Conservation (phyloP, 2,888 invertebrate species). For the Xanthorhoe designata region DNA sequence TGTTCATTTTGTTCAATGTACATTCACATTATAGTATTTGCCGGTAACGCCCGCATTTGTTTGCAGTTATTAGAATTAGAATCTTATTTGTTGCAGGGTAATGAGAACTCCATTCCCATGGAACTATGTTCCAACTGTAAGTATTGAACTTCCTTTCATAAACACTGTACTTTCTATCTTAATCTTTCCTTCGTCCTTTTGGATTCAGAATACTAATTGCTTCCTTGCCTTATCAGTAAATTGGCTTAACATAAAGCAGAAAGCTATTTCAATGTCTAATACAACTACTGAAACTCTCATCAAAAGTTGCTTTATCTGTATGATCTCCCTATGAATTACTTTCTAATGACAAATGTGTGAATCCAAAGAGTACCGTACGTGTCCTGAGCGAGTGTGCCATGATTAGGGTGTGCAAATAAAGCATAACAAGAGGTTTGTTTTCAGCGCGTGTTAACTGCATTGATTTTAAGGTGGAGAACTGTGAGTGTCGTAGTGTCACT, state of each 20-base stretch:
- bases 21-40: neutral
- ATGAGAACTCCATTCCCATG: slow-evolving; percentile 98
- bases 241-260: slow-evolving; percentile 50
- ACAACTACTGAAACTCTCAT: slow-evolving; percentile 34
- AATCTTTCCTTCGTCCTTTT: slow-evolving; percentile 50
- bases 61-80: slow-evolving; percentile 2
- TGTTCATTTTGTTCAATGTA: neutral
- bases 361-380: slow-evolving; percentile 18
- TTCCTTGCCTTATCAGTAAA: slow-evolving; percentile 63
- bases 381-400: slow-evolving; percentile 30
- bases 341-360: slow-evolving; percentile 27
- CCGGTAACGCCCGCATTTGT: neutral
- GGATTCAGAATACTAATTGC: slow-evolving; percentile 58
- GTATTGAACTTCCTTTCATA: slow-evolving; percentile 69
- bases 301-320: slow-evolving; percentile 42
- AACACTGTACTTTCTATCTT: slow-evolving; percentile 33
- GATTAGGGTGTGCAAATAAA: slow-evolving; percentile 70
- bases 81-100: slow-evolving; percentile 89
- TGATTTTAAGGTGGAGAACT: slow-evolving; percentile 87
- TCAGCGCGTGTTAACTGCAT: slow-evolving; percentile 87
- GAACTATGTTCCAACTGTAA: slow-evolving; percentile 98
- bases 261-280: slow-evolving; percentile 46
- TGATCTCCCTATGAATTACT: slow-evolving; percentile 20
- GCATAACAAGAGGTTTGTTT: slow-evolving; percentile 82
- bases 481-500: slow-evolving; percentile 85